Percentiles rank a stretch among this genome's conserved stretches.
Evolutionary conservation across 2,888 invertebrate genomes (phyloP).

Genomic region (Oligia strigilis): DNA sequence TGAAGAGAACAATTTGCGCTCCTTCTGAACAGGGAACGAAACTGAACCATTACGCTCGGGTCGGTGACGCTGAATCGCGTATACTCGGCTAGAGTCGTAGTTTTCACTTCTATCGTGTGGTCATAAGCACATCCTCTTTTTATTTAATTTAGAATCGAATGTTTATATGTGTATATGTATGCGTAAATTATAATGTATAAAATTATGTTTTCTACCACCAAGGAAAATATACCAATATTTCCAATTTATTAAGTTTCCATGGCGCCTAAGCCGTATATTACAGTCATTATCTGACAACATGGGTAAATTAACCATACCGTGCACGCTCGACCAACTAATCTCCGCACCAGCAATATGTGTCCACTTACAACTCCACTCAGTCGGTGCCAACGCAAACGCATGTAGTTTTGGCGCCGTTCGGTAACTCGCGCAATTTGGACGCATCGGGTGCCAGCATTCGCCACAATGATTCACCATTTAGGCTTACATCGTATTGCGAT

Average conservation of each 20-base stretch:
- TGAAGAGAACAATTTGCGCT: background rate
- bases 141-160: background rate
- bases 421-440: constrained; percentile 45
- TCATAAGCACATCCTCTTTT: background rate
- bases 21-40: background rate
- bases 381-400: constrained; percentile 41
- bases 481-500: background rate
- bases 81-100: no score
- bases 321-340: constrained; percentile 1
- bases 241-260: background rate
- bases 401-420: constrained; percentile 47
- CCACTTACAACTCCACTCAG: constrained; percentile 22
- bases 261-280: background rate
- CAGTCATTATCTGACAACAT: background rate
- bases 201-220: background rate
- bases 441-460: constrained; percentile 22
- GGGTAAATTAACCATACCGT: background rate
- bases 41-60: background rate
- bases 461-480: constrained; percentile 34
- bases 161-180: background rate
- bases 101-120: no score
- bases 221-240: background rate
- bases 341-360: constrained; percentile 6
- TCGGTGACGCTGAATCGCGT: background rate
- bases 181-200: background rate